phyloP scores from a whole-genome alignment of 2,888 invertebrate species.

The Noctua janthe region DNA sequence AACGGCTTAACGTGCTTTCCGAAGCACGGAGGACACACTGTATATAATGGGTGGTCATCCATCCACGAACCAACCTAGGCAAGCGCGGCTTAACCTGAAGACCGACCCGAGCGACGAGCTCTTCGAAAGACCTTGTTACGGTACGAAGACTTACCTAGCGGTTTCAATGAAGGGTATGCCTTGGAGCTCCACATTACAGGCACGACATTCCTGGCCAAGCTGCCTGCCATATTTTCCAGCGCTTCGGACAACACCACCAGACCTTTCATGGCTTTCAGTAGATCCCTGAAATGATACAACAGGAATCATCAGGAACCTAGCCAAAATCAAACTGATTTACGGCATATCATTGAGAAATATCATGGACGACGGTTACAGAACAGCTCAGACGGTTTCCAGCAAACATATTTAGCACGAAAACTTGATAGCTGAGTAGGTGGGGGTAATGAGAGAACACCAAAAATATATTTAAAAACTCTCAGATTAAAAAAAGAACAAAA shows the following conservation, averaged over 20 bases:
- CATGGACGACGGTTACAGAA: background rate
- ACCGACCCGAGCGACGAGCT: too few relatives aligned
- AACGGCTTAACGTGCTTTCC: too few relatives aligned
- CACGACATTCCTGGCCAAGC: slow-evolving; percentile 92
- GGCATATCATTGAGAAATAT: background rate
- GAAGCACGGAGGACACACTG: too few relatives aligned
- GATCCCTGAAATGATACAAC: slow-evolving; percentile 78
- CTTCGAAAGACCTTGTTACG: background rate
- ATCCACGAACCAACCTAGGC: too few relatives aligned
- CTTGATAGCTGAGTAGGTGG: too few relatives aligned
- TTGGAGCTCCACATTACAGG: slow-evolving; percentile 93
- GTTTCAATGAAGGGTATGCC: slow-evolving; percentile 93
- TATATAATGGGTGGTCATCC: too few relatives aligned
- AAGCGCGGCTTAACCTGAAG: too few relatives aligned
- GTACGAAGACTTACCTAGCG: slow-evolving; percentile 89
- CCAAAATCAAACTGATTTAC: background rate
- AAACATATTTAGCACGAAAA: background rate
- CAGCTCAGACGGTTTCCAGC: background rate
- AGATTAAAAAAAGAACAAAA: too few relatives aligned
- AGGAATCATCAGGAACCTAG: background rate
- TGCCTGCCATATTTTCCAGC: slow-evolving; percentile 92
- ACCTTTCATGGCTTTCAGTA: slow-evolving; percentile 94
- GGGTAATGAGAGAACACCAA: background rate
- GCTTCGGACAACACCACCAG: slow-evolving; percentile 94
- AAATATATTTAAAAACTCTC: background rate